Evolutionary conservation across 2,888 invertebrate species (phyloP).

Genomic region (Trichacis sp.): DNA sequence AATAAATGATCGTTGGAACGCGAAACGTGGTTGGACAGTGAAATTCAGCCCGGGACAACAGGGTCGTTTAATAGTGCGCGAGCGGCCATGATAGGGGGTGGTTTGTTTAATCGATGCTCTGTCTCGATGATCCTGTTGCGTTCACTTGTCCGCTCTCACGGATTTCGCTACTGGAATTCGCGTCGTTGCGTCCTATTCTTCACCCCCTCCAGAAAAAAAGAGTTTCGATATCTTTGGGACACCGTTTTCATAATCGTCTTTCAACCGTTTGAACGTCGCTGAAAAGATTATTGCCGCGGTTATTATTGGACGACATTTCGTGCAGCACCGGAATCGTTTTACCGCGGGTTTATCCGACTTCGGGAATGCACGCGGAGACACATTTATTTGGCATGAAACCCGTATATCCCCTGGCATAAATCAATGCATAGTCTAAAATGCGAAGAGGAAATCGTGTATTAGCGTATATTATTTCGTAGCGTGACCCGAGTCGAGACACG

Average conservation of each 20-base stretch:
- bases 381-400: neutral
- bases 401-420: neutral
- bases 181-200: no score
- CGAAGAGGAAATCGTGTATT: neutral
- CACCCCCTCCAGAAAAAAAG: constrained; percentile 3
- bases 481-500: constrained; percentile 33
- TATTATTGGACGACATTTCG: constrained; percentile 4
- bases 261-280: constrained; percentile 3
- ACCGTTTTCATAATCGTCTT: neutral
- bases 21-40: constrained; percentile 1
- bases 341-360: neutral
- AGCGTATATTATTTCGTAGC: constrained; percentile 16
- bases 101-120: constrained; percentile 67
- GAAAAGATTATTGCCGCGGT: neutral
- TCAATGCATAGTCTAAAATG: constrained; percentile 1
- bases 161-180: no score
- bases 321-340: neutral
- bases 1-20: no score
- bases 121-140: constrained; percentile 52
- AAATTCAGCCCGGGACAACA: neutral
- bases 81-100: constrained; percentile 47
- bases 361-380: neutral
- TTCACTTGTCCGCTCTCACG: constrained; percentile 50
- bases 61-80: neutral
- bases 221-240: no score